A percentile compares a stretch with the other conserved stretches of the same genome.
These are phyloP conservation scores for Xiphorhynchus erythropygius DNA, from an alignment of 2,797 vertebrate species.

Conservation along the genomic window DNA sequence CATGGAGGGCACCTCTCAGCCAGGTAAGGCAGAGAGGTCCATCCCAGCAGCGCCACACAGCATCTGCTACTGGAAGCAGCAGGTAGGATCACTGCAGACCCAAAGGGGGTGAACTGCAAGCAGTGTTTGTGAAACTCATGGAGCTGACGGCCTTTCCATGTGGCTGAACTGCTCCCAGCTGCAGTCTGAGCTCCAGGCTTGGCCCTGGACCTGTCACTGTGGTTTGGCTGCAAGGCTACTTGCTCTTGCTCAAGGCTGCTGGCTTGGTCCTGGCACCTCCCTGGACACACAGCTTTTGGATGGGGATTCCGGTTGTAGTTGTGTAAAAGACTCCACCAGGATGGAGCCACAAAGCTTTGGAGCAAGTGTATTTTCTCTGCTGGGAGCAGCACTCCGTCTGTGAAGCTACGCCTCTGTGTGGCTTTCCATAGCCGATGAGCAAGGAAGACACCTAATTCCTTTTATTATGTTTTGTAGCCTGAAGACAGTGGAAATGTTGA, in stretches of 20 bases:
- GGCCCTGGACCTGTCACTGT: neutral
- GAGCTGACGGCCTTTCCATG: neutral
- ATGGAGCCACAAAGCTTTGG: neutral
- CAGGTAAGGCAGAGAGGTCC: neutral
- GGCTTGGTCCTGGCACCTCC: neutral
- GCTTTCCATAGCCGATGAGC: neutral
- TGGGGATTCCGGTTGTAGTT: neutral
- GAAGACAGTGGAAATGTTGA: conserved; percentile 32
- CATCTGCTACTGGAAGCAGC: neutral
- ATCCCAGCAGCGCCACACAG: neutral
- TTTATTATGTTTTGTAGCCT: conserved; percentile 14
- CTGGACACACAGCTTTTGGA: neutral
- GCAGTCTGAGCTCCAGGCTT: neutral
- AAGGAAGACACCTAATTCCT: neutral
- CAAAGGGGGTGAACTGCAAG: neutral
- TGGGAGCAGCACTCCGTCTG: neutral
- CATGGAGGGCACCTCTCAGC: accelerated
- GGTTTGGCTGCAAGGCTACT: neutral
- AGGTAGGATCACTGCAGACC: neutral
- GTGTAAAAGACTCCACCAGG: neutral
- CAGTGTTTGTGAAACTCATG: neutral
- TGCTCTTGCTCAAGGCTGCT: neutral
- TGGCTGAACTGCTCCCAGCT: neutral
- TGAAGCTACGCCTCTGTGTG: neutral
- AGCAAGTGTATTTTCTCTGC: neutral